A percentile compares a stretch with the other conserved stretches of the same genome.
Evolutionary conservation across 2,113 vertebrate genomes (phyloP).

Genomic region (Callipepla californica): DNA sequence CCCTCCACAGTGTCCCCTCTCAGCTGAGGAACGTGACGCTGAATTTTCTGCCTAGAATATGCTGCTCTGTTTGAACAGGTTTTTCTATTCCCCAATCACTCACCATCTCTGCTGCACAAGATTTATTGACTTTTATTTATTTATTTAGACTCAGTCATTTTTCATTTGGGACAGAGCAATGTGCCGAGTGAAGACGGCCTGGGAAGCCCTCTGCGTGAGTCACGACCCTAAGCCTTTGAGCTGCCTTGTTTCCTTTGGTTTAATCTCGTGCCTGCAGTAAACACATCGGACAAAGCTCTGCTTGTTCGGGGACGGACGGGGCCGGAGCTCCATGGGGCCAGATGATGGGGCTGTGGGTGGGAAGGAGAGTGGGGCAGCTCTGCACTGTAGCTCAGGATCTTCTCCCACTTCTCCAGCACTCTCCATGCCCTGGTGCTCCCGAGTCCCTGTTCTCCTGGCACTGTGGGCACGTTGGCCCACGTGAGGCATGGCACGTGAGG

Average conservation of each 20-base stretch:
- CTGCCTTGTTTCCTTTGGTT: slow-evolving; percentile 55
- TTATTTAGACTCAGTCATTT: slow-evolving; percentile 60
- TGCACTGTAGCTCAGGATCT: neutral
- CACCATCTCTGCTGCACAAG: slow-evolving; percentile 19
- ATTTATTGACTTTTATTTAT: slow-evolving; percentile 74
- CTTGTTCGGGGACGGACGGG: neutral
- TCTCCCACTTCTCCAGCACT: neutral
- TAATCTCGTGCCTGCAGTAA: slow-evolving; percentile 50
- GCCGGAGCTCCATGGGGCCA: neutral
- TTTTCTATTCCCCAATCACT: slow-evolving; percentile 64
- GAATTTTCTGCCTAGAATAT: slow-evolving; percentile 39
- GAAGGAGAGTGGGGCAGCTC: neutral
- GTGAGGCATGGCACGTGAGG: neutral
- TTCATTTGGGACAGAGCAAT: slow-evolving; percentile 49
- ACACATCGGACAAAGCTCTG: slow-evolving; percentile 37
- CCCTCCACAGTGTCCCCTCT: slow-evolving; percentile 1
- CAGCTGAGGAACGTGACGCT: slow-evolving; percentile 11
- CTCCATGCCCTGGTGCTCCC: no score
- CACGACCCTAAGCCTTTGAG: slow-evolving; percentile 47
- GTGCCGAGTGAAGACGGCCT: slow-evolving; percentile 48
- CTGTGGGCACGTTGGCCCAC: neutral
- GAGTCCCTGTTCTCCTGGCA: neutral
- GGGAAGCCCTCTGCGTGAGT: slow-evolving; percentile 50
- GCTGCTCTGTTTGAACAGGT: slow-evolving; percentile 63
- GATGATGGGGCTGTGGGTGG: neutral